These are phyloP conservation scores for Aelia acuminata DNA, from an alignment of 2,888 invertebrate species.

Conservation along the genomic window DNA sequence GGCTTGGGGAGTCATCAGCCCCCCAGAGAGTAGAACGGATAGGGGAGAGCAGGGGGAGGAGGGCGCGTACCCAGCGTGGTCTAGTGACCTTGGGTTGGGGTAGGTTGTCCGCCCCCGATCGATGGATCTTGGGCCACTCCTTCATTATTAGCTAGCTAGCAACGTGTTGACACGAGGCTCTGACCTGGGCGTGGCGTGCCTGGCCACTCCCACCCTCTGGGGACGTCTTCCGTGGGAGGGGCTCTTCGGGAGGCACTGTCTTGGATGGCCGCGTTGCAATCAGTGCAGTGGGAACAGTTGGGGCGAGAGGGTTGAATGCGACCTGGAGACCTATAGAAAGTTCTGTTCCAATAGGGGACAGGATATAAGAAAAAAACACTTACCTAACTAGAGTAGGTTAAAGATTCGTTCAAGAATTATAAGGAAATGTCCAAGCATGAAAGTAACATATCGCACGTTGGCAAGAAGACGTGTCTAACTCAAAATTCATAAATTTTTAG, in stretches of 20 bases:
- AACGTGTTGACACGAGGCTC: conserved; percentile 13
- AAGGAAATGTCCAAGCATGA: too few species aligned
- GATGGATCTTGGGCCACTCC: conserved; percentile 2
- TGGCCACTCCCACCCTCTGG: conserved; percentile 39
- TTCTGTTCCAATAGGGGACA: too few species aligned
- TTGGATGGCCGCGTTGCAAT: conserved; percentile 28
- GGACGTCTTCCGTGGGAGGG: conserved; percentile 47
- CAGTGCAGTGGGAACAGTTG: background rate
- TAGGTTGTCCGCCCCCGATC: conserved; percentile 25
- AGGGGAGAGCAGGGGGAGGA: background rate
- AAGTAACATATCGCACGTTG: too few species aligned
- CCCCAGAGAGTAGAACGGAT: background rate
- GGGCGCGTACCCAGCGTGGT: background rate
- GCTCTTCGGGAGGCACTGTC: background rate
- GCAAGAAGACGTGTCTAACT: too few species aligned
- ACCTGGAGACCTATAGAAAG: too few species aligned
- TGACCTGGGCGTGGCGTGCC: conserved; percentile 21
- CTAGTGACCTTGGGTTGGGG: conserved; percentile 45
- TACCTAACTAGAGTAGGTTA: too few species aligned
- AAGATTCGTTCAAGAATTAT: too few species aligned
- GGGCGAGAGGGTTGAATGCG: background rate
- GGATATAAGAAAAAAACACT: too few species aligned
- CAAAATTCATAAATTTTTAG: too few species aligned
- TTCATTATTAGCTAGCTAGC: background rate
- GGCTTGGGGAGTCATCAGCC: background rate